Conservation (phyloP, 1,140 invertebrate genomes). For the Scaptomyza graminum region DNA sequence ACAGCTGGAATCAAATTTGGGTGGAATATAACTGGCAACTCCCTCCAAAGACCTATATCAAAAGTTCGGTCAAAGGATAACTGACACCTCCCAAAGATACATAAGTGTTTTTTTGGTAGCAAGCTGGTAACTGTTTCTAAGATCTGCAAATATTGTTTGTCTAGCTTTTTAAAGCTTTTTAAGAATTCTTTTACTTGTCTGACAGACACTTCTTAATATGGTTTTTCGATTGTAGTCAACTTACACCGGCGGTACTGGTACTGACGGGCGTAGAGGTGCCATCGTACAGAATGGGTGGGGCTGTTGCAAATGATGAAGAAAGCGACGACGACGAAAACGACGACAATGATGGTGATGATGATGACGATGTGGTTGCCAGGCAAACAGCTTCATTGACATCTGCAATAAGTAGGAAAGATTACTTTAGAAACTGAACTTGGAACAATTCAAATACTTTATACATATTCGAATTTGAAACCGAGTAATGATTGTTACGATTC, state of each 20-base stretch:
- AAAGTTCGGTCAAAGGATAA: too few relatives aligned
- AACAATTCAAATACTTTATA: not conserved
- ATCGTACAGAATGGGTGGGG: constrained; percentile 58
- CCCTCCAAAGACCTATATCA: too few relatives aligned
- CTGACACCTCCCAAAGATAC: too few relatives aligned
- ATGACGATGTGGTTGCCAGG: constrained; percentile 59
- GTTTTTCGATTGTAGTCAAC: not conserved
- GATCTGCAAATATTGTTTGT: too few relatives aligned
- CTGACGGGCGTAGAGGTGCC: constrained; percentile 51
- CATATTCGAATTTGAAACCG: not conserved
- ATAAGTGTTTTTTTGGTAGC: too few relatives aligned
- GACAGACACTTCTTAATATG: too few relatives aligned
- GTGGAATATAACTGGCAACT: too few relatives aligned
- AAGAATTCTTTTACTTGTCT: too few relatives aligned
- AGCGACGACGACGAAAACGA: constrained; percentile 27
- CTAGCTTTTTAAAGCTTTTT: too few relatives aligned
- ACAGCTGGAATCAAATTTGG: too few relatives aligned
- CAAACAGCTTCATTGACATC: constrained; percentile 63
- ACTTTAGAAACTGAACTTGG: not conserved
- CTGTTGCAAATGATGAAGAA: constrained; percentile 28
- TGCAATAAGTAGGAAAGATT: constrained; percentile 13
- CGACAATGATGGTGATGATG: constrained; percentile 24
- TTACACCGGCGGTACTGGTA: constrained; percentile 60
- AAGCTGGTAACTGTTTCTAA: too few relatives aligned
- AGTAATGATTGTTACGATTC: not conserved